These are phyloP conservation scores for Brachyalestes nurse DNA, from an alignment of 2,797 vertebrate species.

Conservation along the genomic window DNA sequence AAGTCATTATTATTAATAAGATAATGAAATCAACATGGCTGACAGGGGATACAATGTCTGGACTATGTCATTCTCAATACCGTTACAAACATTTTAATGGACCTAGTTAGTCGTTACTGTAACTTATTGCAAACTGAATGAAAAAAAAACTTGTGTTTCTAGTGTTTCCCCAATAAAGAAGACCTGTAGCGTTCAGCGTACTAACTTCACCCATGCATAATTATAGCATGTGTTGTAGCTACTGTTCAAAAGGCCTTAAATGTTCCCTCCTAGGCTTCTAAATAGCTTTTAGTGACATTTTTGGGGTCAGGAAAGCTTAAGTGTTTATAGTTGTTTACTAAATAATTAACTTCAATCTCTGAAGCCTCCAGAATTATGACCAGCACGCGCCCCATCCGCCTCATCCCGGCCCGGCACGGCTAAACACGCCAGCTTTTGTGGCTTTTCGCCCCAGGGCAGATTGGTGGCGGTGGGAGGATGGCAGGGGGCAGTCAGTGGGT, in stretches of 20 bases:
- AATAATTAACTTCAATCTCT: neutral
- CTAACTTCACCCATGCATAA: neutral
- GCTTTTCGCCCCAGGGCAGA: constrained; percentile 18
- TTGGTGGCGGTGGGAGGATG: constrained; percentile 6
- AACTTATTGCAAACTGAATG: too few species aligned
- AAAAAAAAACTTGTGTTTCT: too few species aligned
- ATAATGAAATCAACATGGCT: too few species aligned
- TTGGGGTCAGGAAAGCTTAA: neutral
- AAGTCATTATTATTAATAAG: too few species aligned
- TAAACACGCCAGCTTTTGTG: neutral
- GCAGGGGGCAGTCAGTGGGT: constrained; percentile 27
- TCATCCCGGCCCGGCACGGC: neutral
- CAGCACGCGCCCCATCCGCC: neutral
- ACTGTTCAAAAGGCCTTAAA: neutral
- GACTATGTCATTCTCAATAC: too few species aligned
- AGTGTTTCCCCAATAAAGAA: too few species aligned
- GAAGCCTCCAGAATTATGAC: neutral
- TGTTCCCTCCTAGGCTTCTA: neutral
- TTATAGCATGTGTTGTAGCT: neutral
- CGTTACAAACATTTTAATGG: too few species aligned
- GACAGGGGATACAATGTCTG: too few species aligned
- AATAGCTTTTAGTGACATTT: neutral
- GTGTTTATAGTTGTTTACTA: constrained; percentile 6
- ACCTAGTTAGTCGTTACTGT: too few species aligned
- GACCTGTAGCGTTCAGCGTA: too few species aligned